Evolutionary conservation across 2,888 invertebrate species (phyloP).

Genomic region (Achlya flavicornis): DNA sequence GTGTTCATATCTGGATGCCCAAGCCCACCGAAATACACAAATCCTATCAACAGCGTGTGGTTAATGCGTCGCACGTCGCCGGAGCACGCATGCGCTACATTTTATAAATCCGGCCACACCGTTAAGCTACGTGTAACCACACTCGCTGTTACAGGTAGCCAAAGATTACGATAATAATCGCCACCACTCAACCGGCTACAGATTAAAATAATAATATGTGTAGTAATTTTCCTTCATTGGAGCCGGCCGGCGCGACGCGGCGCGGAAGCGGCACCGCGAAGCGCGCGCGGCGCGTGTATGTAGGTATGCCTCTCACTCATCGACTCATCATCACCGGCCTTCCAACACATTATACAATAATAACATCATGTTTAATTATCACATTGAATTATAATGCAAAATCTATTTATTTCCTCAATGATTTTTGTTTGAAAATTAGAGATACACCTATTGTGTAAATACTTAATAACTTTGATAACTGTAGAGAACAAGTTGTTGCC

Average conservation of each 20-base stretch:
- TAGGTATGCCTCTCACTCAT: constrained; percentile 15
- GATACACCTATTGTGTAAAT: too few species aligned
- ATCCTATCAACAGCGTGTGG: constrained; percentile 18
- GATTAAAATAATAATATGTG: constrained; percentile 9
- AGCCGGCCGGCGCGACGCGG: constrained; percentile 27
- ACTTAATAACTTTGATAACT: too few species aligned
- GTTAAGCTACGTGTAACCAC: constrained; percentile 48
- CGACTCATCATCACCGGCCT: constrained; percentile 31
- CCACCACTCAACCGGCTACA: constrained; percentile 14
- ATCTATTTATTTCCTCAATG: too few species aligned
- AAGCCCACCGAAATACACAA: constrained; percentile 18
- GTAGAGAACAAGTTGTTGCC: too few species aligned
- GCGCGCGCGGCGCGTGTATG: constrained; percentile 24
- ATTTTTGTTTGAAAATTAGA: too few species aligned
- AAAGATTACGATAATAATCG: constrained; percentile 51
- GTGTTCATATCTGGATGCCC: constrained; percentile 18
- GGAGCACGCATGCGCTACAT: constrained; percentile 49
- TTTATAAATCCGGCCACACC: constrained; percentile 52
- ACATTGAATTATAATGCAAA: too few species aligned
- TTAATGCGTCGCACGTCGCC: constrained; percentile 45
- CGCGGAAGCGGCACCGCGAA: constrained; percentile 29
- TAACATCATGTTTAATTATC: constrained; percentile 30
- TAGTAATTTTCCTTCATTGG: neutral
- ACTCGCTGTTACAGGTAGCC: constrained; percentile 49
- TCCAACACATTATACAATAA: constrained; percentile 27